Percentiles rank a stretch among this genome's conserved stretches.
Conservation (phyloP, 2,888 invertebrate species). For the Patella ulyssiponensis region DNA sequence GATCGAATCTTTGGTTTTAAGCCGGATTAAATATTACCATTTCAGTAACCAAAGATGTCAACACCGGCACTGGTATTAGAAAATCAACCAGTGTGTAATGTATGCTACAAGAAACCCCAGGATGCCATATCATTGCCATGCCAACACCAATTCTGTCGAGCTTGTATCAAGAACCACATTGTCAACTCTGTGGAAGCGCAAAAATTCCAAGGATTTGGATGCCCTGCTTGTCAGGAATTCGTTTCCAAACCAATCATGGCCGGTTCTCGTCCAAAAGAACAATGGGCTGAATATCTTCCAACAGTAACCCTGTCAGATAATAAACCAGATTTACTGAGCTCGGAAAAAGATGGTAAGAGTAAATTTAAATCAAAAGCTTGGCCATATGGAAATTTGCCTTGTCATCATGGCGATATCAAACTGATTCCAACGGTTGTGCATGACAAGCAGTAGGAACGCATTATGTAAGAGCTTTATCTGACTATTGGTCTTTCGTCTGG, state of each 20-base stretch:
- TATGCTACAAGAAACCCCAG: not conserved
- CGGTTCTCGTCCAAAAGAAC: not conserved
- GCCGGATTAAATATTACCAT: too few species aligned
- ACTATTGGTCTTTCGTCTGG: too few species aligned
- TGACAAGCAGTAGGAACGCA: too few species aligned
- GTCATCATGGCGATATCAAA: too few species aligned
- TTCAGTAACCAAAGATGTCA: not conserved
- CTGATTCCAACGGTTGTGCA: too few species aligned
- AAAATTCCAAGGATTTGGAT: constrained; percentile 2
- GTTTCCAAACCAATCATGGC: not conserved
- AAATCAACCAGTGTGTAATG: not conserved
- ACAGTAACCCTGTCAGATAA: not conserved
- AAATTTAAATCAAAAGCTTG: too few species aligned
- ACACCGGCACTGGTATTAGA: not conserved
- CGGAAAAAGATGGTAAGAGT: not conserved
- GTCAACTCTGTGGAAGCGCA: not conserved
- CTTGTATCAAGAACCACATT: not conserved
- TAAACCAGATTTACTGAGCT: not conserved
- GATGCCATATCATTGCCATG: not conserved
- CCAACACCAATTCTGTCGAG: not conserved
- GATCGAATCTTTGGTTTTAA: too few species aligned
- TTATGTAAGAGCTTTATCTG: too few species aligned
- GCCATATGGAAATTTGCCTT: too few species aligned
- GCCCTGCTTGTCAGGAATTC: not conserved
- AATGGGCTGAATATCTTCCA: constrained; percentile 4